phyloP scores from a whole-genome alignment of 92 coral and sea anemone species.

The Phenganax marumi region DNA sequence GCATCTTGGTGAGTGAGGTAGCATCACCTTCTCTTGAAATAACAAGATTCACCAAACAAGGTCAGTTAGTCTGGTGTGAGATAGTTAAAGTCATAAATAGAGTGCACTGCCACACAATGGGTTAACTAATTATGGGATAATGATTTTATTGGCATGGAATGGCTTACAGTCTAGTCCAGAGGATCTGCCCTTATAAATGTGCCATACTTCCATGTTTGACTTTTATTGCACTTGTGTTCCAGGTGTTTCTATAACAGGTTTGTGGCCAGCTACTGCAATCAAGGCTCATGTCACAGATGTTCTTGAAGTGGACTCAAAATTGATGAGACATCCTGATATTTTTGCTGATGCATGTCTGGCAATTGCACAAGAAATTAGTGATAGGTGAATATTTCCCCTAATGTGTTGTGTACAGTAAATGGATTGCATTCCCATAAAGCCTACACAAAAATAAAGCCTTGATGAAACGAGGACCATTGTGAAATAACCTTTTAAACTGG shows the following conservation, averaged over 20 bases:
- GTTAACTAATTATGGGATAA: too few species aligned
- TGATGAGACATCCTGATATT: constrained; percentile 35
- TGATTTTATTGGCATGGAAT: not conserved
- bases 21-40: too few species aligned
- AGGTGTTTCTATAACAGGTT: constrained; percentile 23
- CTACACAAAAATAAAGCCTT: not conserved
- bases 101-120: too few species aligned
- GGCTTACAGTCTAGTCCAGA: not conserved
- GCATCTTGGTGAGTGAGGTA: too few species aligned
- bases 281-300: constrained; percentile 30
- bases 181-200: not conserved
- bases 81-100: too few species aligned
- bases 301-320: constrained; percentile 11
- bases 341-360: constrained; percentile 41
- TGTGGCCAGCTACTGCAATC: constrained; percentile 38
- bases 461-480: too few species aligned
- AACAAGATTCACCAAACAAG: too few species aligned
- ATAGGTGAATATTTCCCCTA: not conserved
- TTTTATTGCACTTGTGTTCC: not conserved
- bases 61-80: too few species aligned
- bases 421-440: too few species aligned
- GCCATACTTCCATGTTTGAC: not conserved
- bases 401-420: not conserved
- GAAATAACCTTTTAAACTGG: too few species aligned
- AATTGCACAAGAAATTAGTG: constrained; percentile 19